Conservation (phyloP, 2,113 vertebrate species). For the Atrichornis clamosus region DNA sequence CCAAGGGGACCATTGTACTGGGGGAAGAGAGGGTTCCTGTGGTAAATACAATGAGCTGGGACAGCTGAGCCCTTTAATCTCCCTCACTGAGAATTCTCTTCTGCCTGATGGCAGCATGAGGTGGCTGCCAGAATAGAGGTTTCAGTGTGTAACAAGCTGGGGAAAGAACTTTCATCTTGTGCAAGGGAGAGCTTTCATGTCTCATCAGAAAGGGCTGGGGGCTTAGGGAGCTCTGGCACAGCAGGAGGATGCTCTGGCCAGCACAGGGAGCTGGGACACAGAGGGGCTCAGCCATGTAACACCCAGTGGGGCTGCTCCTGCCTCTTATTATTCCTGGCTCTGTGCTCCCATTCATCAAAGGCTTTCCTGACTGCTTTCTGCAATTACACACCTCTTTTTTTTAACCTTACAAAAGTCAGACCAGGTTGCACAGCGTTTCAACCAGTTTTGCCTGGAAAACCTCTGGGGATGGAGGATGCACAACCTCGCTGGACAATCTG, state of each 20-base stretch:
- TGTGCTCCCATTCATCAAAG: neutral
- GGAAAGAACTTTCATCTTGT: neutral
- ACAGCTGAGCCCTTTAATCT: neutral
- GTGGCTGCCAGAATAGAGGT: neutral
- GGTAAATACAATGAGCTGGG: neutral
- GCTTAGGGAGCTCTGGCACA: neutral
- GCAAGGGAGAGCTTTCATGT: constrained; percentile 3
- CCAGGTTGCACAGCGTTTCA: neutral
- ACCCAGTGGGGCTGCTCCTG: neutral
- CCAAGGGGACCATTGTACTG: neutral
- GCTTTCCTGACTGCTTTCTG: neutral
- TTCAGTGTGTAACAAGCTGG: neutral
- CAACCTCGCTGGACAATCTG: neutral
- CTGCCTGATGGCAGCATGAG: neutral
- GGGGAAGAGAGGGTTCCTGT: neutral
- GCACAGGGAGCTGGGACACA: neutral
- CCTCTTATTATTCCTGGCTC: neutral
- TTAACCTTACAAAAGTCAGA: neutral
- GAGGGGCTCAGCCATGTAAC: neutral
- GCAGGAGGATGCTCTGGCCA: neutral
- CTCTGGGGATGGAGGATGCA: neutral
- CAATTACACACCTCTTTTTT: neutral
- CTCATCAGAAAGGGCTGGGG: neutral
- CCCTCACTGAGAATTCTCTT: neutral
- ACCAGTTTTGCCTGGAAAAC: neutral